Evolutionary conservation across 2,888 invertebrate genomes (phyloP), one percentile per base, ranked within the genome.

Genomic region (Protodeltote pygarga): DNA sequence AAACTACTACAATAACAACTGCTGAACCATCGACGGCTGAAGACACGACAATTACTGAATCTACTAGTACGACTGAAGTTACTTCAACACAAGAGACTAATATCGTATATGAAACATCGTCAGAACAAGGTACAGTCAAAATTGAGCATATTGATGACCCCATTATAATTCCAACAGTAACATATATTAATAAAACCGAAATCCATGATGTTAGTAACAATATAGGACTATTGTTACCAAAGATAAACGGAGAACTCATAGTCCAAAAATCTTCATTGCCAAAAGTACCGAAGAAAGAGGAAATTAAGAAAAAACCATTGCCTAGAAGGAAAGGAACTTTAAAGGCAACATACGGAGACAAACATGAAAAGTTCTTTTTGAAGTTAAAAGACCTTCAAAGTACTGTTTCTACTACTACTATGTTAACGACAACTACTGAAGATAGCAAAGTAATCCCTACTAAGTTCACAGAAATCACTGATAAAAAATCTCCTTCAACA

Each of bases 261-360:
- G 65, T 87, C 6, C 88, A 89, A 53, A 92, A 89, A 62, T 31
- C 77, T 1, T 34, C 73, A 6, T 13, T 72, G 0, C 45, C 65
- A 5, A 87, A 87, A 65, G 45, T 61, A 3, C 46, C 52, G 2
- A 88, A 85, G 33, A 89, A 89, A 58, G 83, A 85, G 19, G 83
- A 85, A 6, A 45, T 69, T 15, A 86, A 81, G 57, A 92, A 92
- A 55, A 92, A 90, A 35, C 73, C 83, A 10, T 64, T 87, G 1
- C 83, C 87, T 1, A 78, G 92, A 59, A 77, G 92, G 41, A 92
- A 92, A 67, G 92, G 92, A 2, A 92, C 92, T 2, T 65, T 92
- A 0, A 92, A 92, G 74, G 89, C 92, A 19, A 92, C 92, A 0
- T 92, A 92, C 48, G 92, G 92, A n/a, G 89, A 92, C 27, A 90